These are phyloP conservation scores for Cossypha polioptera DNA, from an alignment of 2,797 vertebrate genomes.

Conservation along the genomic window DNA sequence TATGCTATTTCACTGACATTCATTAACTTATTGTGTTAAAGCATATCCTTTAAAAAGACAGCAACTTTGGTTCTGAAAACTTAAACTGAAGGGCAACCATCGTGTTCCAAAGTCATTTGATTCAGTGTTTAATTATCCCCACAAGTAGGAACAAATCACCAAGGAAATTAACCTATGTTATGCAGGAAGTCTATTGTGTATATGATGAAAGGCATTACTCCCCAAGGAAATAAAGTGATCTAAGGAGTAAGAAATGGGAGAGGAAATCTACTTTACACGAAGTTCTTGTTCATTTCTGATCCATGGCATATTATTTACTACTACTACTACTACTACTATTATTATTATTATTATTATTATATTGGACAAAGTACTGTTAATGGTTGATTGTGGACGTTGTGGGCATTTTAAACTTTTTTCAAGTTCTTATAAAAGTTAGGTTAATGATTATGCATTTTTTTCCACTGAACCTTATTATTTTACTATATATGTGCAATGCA, in stretches of 20 bases:
- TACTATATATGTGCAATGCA: neutral
- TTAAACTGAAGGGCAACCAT: neutral
- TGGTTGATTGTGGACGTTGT: neutral
- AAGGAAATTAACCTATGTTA: conserved; percentile 22
- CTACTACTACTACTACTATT: neutral
- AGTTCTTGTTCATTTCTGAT: neutral
- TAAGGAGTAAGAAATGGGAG: neutral
- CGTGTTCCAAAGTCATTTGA: neutral
- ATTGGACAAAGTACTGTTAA: neutral
- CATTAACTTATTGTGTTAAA: neutral
- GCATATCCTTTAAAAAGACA: neutral
- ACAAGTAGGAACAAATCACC: neutral
- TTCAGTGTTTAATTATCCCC: conserved; percentile 20
- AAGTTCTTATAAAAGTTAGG: neutral
- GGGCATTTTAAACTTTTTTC: neutral
- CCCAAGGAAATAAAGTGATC: neutral
- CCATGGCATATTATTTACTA: neutral
- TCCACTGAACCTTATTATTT: neutral
- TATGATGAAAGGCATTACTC: neutral
- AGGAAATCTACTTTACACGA: neutral
- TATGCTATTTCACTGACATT: neutral
- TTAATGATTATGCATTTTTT: neutral
- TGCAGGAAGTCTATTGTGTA: neutral
- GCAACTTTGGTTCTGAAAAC: neutral
- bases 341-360: neutral